Conservation (phyloP, 2,797 vertebrate species). For the Esox masquinongy region DNA sequence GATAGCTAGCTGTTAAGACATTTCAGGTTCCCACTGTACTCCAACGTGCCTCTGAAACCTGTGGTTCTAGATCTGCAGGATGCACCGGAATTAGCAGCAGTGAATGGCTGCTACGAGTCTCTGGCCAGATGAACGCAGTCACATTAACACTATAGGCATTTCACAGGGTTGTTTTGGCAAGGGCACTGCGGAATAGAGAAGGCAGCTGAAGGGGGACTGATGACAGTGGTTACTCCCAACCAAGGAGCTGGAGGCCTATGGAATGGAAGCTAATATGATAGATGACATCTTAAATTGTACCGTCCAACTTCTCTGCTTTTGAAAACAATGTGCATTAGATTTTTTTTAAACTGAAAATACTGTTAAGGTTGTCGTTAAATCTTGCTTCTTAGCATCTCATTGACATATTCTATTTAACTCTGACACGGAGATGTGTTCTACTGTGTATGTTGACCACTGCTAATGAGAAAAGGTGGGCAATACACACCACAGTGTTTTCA, state of each 20-base stretch:
- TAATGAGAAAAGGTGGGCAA: background rate
- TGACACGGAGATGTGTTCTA: background rate
- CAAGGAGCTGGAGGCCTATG: background rate
- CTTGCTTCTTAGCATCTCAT: background rate
- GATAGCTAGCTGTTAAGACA: background rate
- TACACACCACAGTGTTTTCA: background rate
- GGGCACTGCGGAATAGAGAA: background rate
- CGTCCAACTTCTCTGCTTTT: background rate
- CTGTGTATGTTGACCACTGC: background rate
- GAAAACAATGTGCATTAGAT: background rate
- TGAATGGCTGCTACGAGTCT: background rate
- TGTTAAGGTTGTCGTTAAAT: background rate
- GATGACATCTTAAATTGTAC: background rate
- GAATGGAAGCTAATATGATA: background rate
- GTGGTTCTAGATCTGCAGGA: slow-evolving; percentile 5
- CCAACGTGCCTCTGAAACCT: background rate
- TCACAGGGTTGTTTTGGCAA: background rate
- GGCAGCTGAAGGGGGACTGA: background rate
- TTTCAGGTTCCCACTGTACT: background rate
- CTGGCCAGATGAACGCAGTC: background rate
- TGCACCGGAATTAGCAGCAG: background rate
- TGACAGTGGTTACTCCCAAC: background rate
- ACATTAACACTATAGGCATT: background rate
- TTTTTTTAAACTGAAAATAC: background rate
- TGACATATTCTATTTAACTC: background rate